A percentile compares a stretch with the other conserved stretches of the same genome.
Conservation (phyloP, 2,797 vertebrate species). For the Pogoniulus pusillus region DNA sequence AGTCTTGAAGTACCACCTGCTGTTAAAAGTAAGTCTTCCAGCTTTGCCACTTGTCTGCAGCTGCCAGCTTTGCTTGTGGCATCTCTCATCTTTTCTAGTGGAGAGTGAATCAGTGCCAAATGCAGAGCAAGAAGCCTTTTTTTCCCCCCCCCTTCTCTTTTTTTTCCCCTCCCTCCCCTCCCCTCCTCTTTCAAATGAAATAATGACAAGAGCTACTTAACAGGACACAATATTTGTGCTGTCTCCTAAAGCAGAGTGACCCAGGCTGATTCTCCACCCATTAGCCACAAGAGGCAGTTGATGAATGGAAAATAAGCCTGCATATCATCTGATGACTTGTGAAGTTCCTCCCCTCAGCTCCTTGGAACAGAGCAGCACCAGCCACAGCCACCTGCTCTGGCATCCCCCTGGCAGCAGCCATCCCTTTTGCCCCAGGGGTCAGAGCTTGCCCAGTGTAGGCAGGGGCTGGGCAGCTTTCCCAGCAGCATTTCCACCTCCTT, state of each 20-base stretch:
- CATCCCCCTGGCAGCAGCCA: background rate
- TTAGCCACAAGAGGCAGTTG: conserved; percentile 49
- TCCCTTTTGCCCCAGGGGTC: accelerated
- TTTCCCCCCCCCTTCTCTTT: background rate
- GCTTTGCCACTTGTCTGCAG: background rate
- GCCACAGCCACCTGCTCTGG: background rate
- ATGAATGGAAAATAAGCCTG: conserved; percentile 57
- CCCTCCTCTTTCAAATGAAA: background rate
- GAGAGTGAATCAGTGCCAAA: background rate
- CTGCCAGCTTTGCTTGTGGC: background rate
- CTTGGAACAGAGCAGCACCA: accelerated
- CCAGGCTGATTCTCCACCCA: conserved; percentile 46
- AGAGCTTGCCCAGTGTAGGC: accelerated
- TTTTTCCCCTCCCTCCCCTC: background rate
- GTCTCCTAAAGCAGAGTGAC: conserved; percentile 4
- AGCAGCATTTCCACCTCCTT: background rate
- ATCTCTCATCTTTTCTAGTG: background rate
- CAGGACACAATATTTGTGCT: background rate
- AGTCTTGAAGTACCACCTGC: conserved; percentile 95
- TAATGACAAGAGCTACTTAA: conserved; percentile 30
- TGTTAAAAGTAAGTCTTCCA: conserved; percentile 87
- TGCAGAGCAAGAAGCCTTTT: background rate
- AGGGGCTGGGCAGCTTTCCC: background rate
- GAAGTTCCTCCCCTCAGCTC: conserved; percentile 43
- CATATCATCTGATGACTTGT: conserved; percentile 66